Evolutionary conservation across 2,888 invertebrate species (phyloP).

Genomic region (Tenthredo notha): DNA sequence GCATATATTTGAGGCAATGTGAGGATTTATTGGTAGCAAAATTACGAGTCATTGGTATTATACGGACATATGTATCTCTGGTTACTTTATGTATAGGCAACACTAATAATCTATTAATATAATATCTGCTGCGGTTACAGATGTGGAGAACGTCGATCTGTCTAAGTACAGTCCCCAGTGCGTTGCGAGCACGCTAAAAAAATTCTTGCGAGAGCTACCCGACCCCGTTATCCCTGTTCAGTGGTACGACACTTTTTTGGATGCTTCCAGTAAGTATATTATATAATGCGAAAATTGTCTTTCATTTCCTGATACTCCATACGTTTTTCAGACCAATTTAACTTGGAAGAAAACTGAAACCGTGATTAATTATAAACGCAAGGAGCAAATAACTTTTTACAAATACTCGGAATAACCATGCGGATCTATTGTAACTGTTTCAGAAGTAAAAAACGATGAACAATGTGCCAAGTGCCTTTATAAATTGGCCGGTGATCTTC

Average conservation of each 20-base stretch:
- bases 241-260: constrained; percentile 86
- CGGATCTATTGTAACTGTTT: constrained; percentile 51
- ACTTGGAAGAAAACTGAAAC: neutral
- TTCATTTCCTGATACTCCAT: neutral
- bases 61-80: too few species aligned
- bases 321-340: neutral
- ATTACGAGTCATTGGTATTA: neutral
- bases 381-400: neutral
- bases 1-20: neutral
- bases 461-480: constrained; percentile 80
- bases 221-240: constrained; percentile 88
- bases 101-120: constrained; percentile 10
- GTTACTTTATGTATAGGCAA: neutral
- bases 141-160: constrained; percentile 78
- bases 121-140: constrained; percentile 64
- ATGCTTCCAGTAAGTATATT: constrained; percentile 78
- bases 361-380: neutral
- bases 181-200: constrained; percentile 84
- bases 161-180: constrained; percentile 80
- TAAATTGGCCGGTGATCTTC: constrained; percentile 82
- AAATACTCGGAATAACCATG: neutral
- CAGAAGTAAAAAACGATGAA: constrained; percentile 80
- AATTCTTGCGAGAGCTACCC: constrained; percentile 86
- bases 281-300: neutral
- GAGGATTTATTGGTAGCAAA: neutral